Base-by-base conservation (phyloP, 2,888 invertebrate genomes). In the Napeogenes sylphis region DNA sequence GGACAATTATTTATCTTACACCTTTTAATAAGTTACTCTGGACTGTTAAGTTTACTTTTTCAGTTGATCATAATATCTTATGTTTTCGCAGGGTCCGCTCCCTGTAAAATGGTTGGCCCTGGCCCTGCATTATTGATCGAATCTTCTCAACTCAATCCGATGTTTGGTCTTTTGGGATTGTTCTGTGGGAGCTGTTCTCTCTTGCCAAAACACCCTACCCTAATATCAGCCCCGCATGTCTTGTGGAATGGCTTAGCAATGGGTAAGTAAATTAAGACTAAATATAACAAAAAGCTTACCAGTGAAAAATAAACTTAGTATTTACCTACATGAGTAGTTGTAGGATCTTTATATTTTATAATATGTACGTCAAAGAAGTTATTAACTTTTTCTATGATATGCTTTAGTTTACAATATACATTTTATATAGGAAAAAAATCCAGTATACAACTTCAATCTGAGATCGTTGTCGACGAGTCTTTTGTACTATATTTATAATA, bases 51-150 rank as follows among this genome's bases (percentile, higher is more conserved):
- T 21, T 21, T 21, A 21, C 21, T 21, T 21, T 1, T 21, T 21
- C 1, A 21, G 21, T 21, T 21, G 21, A 21, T 21, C 21, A 21
- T 21, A 21, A 21, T 21, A 21, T 21, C 1, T 21, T 21, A 21
- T 21, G 21, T 21, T 21, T 4, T 86, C 87, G 5, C 82, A 94
- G 94, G 94, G 95, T 55, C 95, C 94, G 0, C 86, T 98, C 8
- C 98, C 98, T 30, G 94, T 98, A n/a, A 99, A 98, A 83, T 99
- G 98, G 99, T 93, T 99, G 92, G 97, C 98, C 0, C 92, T 98
- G n/a, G n/a, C n/a, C n/a, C 63, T 97, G 98, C 1, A 95, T 99
- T 70, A 93, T 95, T 60, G 98, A 98, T 86, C 92, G 95, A 62
- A 92, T 97, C 46, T 99, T 98, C 81, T 98, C 98, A 2, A 97